Conservation (phyloP, 2,888 invertebrate species). For the Tortrix viridana region DNA sequence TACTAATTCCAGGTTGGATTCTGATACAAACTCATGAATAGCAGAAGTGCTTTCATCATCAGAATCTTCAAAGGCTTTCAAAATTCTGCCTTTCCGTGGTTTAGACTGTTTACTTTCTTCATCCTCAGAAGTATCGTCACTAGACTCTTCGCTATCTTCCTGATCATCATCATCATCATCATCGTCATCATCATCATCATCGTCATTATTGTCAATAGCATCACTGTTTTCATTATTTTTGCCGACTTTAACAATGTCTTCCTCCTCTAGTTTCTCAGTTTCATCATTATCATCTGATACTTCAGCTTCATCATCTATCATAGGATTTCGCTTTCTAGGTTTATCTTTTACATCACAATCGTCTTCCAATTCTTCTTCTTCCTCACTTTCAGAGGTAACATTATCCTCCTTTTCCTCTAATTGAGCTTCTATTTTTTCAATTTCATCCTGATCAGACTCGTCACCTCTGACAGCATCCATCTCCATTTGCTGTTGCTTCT, state of each 20-base stretch:
- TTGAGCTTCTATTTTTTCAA: conserved; percentile 72
- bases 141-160: conserved; percentile 55
- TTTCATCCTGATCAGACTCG: conserved; percentile 67
- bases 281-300: conserved; percentile 73
- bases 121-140: conserved; percentile 62
- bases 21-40: neutral
- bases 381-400: conserved; percentile 79
- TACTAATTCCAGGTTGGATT: conserved; percentile 7
- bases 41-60: conserved; percentile 62
- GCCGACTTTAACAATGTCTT: conserved; percentile 18
- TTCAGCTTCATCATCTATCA: conserved; percentile 80
- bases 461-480: conserved; percentile 63
- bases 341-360: conserved; percentile 68
- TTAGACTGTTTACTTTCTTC: conserved; percentile 50
- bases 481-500: conserved; percentile 71
- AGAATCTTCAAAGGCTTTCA: conserved; percentile 79
- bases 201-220: conserved; percentile 39
- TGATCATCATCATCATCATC: conserved; percentile 50
- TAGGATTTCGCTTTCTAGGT: conserved; percentile 67
- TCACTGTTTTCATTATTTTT: conserved; percentile 17
- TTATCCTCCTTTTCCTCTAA: conserved; percentile 62
- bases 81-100: conserved; percentile 70
- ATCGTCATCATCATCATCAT: conserved; percentile 41
- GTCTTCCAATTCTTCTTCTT: conserved; percentile 66
- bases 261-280: conserved; percentile 44